Evolutionary conservation across 2,888 invertebrate species (phyloP).

Genomic region (Stegana nigrithorax): DNA sequence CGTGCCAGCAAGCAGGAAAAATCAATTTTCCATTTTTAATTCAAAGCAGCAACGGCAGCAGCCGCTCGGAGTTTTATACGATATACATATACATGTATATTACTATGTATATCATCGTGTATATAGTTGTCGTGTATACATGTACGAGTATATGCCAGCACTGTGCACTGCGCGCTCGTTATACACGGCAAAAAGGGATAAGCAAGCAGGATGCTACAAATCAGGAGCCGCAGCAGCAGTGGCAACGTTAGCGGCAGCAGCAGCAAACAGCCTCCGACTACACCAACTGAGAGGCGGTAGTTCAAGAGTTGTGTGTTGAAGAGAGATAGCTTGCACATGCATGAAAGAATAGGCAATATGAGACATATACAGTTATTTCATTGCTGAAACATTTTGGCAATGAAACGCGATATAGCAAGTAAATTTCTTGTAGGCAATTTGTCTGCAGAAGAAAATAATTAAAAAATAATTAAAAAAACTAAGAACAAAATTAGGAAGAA

Average conservation of each 20-base stretch:
- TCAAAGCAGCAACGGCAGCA: constrained; percentile 48
- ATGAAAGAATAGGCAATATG: background rate
- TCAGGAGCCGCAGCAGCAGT: background rate
- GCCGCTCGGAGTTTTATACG: constrained; percentile 12
- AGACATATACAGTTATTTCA: background rate
- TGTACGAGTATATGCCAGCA: constrained; percentile 4
- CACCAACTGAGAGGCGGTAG: too few relatives aligned
- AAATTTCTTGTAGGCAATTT: background rate
- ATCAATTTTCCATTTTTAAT: constrained; percentile 68
- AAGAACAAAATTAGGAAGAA: too few relatives aligned
- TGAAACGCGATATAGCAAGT: background rate
- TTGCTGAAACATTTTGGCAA: constrained; percentile 13
- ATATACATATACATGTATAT: constrained; percentile 23
- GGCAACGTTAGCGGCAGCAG: background rate
- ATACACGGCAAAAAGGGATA: constrained; percentile 6
- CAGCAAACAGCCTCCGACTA: too few relatives aligned
- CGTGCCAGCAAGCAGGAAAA: constrained; percentile 56
- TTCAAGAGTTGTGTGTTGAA: background rate
- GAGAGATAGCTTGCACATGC: background rate
- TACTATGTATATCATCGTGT: too few relatives aligned
- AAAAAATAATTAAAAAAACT: background rate
- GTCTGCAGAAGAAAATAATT: background rate
- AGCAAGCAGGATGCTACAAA: constrained; percentile 15
- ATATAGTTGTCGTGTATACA: constrained; percentile 12
- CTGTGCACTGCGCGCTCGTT: background rate